phyloP scores from a whole-genome alignment of 2,888 invertebrate species.

The Amblyjoppa fuscipennis region DNA sequence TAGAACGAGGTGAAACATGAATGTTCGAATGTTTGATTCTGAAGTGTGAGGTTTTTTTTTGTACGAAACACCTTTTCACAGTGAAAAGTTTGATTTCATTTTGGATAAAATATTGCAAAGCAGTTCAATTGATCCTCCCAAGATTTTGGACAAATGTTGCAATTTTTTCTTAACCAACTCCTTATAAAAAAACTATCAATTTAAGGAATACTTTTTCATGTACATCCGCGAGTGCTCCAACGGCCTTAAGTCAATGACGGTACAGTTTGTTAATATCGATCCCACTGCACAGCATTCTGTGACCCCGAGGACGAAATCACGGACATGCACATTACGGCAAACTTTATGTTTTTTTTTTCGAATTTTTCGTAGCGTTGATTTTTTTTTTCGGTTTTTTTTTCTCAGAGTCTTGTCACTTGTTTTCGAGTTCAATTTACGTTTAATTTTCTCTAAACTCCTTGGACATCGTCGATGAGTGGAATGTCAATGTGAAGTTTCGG shows the following conservation, averaged over 20 bases:
- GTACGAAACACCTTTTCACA: not conserved
- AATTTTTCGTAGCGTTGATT: slow-evolving; percentile 13
- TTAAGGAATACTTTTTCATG: not conserved
- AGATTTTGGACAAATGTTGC: not conserved
- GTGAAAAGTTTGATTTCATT: not conserved
- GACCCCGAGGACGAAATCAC: slow-evolving; percentile 53
- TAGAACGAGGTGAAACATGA: not conserved
- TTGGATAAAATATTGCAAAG: not conserved
- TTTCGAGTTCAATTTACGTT: slow-evolving; percentile 41
- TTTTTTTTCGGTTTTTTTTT: slow-evolving; percentile 7
- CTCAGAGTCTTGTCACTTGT: slow-evolving; percentile 17
- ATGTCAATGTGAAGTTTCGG: slow-evolving; percentile 82
- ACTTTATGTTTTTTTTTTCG: slow-evolving; percentile 23
- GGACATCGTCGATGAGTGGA: slow-evolving; percentile 82
- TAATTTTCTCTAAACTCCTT: slow-evolving; percentile 69
- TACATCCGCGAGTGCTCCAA: slow-evolving; percentile 26
- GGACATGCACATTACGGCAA: slow-evolving; percentile 54
- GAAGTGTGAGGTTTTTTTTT: not conserved
- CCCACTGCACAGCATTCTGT: slow-evolving; percentile 42
- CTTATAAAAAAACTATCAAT: not conserved
- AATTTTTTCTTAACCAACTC: not conserved
- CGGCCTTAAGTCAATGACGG: slow-evolving; percentile 38
- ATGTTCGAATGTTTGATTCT: not conserved
- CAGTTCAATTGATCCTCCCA: not conserved
- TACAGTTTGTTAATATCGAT: slow-evolving; percentile 47